Evolutionary conservation across 2,113 vertebrate genomes (phyloP).

Genomic region (Oreotragus oreotragus): DNA sequence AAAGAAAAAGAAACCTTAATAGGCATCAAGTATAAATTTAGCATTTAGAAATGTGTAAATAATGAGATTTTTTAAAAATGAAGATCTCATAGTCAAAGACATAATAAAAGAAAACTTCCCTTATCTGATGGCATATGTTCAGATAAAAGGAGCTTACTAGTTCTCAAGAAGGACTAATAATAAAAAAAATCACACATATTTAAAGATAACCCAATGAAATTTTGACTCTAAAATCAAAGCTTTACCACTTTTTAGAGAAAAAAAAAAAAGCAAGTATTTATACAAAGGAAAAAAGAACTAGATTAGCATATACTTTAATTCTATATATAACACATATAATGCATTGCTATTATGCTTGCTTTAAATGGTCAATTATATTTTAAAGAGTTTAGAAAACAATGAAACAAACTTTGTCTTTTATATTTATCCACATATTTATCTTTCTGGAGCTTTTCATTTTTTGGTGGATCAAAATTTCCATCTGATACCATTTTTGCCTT

Average conservation of each 20-base stretch:
- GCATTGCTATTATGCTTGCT: not conserved
- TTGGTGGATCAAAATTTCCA: not conserved
- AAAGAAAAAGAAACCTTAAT: not conserved
- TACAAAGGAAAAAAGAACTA: not conserved
- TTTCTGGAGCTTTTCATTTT: not conserved
- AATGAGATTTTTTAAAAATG: not conserved
- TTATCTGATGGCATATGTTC: not conserved
- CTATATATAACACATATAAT: not conserved
- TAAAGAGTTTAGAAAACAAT: not conserved
- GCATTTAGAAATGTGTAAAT: not conserved
- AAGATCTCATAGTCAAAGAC: not conserved
- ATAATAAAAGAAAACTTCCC: not conserved
- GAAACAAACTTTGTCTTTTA: not conserved
- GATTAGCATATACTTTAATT: not conserved
- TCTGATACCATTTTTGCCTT: not conserved
- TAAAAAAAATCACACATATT: not conserved
- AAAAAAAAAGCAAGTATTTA: not conserved
- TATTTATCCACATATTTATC: not conserved
- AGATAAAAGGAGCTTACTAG: not conserved
- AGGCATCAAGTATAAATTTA: not conserved
- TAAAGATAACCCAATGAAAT: not conserved
- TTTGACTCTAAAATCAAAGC: not conserved
- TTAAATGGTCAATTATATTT: not conserved
- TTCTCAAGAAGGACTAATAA: constrained; percentile 2
- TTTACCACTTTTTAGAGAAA: not conserved